Base-by-base conservation (phyloP, 2,888 invertebrate genomes). In the Lampropteryx suffumata region DNA sequence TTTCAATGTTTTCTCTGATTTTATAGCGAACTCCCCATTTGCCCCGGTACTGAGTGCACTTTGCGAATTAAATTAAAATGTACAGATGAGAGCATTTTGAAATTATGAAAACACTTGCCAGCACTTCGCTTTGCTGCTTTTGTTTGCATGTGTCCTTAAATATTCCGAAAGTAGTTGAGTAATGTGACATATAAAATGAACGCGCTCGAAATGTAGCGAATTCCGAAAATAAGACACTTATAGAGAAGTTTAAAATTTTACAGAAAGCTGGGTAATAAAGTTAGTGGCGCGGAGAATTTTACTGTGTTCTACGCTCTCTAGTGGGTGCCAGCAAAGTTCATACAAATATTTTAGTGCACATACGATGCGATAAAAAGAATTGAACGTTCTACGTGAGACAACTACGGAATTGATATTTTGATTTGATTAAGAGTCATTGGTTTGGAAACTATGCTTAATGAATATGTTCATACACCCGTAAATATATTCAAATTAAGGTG, bases 271-370 rank as follows among this genome's bases (percentile, higher is more conserved):
- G 65, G 74, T 67, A 59, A 69, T 81, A 79, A 79, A 81, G 59
- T 68, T 75, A 65, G 61, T 72, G 76, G 76, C 71, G 76, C 70
- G 73, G 64, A 46, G 32, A 9, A 37, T 37, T 37, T 79, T 76
- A 70, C 70, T 66, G 73, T 72, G 70, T 69, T 55, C 61, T 57
- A 57, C 49, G 71, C 48, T 63, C 70, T 70, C 61, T 57, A 69
- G 59, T 66, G 71, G 71, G 73, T 70, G 82, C 80, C 81, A 80
- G 68, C 64, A 70, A 79, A 81, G 65, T 75, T 75, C 58, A 49
- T 44, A 50, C 55, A 53, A 55, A 61, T 56, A 57, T 64, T 60
- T 64, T 35, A 35, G 21, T 7, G 36, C 26, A 30, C 13, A 40
- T 30, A 26, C 36, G 8, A 41, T 29, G 27, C 27, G n/a, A 11